A percentile compares a stretch with the other conserved stretches of the same genome.
Conservation (phyloP, 2,888 invertebrate genomes). For the Steinernema hermaphroditum region DNA sequence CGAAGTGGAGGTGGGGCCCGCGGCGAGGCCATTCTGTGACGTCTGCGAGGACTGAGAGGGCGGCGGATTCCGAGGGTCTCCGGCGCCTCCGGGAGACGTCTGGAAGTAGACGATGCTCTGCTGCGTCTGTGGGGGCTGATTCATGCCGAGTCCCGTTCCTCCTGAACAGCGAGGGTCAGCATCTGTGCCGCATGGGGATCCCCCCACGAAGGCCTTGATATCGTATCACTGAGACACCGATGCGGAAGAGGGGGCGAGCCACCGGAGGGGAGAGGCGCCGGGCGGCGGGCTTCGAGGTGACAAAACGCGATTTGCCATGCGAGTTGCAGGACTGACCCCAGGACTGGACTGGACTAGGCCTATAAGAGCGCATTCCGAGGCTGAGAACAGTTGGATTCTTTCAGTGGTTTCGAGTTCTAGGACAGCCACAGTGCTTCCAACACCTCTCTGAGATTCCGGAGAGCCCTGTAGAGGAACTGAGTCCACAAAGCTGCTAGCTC, state of each 20-base stretch:
- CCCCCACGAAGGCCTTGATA: not conserved
- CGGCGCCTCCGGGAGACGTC: not conserved
- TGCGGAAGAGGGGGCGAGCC: not conserved
- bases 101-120: conserved; percentile 14
- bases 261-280: not conserved
- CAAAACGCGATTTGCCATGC: not conserved
- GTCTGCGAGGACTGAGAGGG: not conserved
- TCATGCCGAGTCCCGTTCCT: not conserved
- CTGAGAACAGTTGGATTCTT: too few relatives aligned
- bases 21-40: not conserved
- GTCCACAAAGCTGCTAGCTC: too few relatives aligned
- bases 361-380: too few relatives aligned
- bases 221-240: not conserved
- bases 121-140: not conserved
- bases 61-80: not conserved
- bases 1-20: not conserved
- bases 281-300: not conserved
- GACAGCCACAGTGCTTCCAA: too few relatives aligned
- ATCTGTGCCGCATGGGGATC: not conserved
- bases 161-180: not conserved
- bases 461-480: too few relatives aligned
- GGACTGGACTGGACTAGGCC: too few relatives aligned
- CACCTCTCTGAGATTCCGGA: too few relatives aligned
- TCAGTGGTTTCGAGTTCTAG: too few relatives aligned
- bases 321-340: not conserved